Conservation (phyloP, 1,140 invertebrate genomes). For the Drosophila kurseongensis region DNA sequence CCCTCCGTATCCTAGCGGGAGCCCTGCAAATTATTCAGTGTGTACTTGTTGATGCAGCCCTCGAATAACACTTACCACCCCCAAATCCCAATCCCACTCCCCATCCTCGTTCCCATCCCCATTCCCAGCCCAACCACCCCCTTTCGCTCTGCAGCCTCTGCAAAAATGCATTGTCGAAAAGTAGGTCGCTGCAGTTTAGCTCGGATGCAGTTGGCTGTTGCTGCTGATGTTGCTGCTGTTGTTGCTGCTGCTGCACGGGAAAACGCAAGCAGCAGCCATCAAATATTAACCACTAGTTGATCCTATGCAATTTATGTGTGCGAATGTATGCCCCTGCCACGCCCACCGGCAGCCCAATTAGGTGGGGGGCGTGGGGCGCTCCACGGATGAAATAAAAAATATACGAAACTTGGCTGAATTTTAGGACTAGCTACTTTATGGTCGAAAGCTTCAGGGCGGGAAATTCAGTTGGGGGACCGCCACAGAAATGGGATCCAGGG, state of each 20-base stretch:
- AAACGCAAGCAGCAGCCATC: conserved; percentile 62
- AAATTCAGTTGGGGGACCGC: background rate
- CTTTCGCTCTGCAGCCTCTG: conserved; percentile 31
- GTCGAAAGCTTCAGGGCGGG: conserved; percentile 19
- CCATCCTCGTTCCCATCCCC: background rate
- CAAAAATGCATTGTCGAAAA: conserved; percentile 74
- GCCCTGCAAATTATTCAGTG: conserved; percentile 50
- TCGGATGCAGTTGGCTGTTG: conserved; percentile 47
- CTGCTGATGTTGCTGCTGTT: conserved; percentile 25
- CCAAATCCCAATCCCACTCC: background rate
- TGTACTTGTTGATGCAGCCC: conserved; percentile 78
- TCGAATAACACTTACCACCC: conserved; percentile 31
- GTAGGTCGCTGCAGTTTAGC: conserved; percentile 67
- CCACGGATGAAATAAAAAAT: conserved; percentile 12
- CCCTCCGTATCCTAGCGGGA: conserved; percentile 16
- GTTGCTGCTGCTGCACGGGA: conserved; percentile 12
- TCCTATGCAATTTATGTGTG: conserved; percentile 37
- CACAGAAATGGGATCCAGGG: conserved; percentile 4
- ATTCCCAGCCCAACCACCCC: background rate
- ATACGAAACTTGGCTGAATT: conserved; percentile 22
- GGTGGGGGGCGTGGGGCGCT: conserved; percentile 23
- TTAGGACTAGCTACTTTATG: conserved; percentile 34
- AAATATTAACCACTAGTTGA: conserved; percentile 81
- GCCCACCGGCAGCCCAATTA: conserved; percentile 68
- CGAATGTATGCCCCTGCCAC: conserved; percentile 35